Conservation (phyloP, 2,797 vertebrate genomes). For the Naso thynnoides region DNA sequence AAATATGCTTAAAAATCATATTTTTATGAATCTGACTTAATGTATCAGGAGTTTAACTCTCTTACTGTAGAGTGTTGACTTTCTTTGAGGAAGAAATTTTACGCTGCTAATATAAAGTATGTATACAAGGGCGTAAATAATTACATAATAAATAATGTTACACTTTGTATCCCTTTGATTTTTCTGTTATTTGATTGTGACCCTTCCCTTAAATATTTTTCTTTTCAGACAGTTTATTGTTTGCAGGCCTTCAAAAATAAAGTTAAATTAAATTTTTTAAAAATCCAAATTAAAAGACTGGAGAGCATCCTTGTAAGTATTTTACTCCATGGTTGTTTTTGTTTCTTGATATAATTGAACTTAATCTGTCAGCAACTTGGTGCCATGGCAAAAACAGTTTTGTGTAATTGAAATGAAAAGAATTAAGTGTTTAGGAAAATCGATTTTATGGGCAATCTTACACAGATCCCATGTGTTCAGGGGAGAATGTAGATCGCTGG, state of each 20-base stretch:
- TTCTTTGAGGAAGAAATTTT: background rate
- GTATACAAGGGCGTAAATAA: background rate
- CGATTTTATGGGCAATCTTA: conserved; percentile 31
- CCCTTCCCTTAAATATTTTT: background rate
- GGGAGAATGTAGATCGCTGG: conserved; percentile 18
- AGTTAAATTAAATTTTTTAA: background rate
- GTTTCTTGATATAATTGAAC: conserved; percentile 10
- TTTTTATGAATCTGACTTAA: background rate
- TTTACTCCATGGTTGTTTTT: background rate
- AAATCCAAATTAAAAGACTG: background rate
- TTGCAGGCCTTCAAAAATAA: background rate
- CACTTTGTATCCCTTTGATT: background rate
- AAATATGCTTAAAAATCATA: background rate
- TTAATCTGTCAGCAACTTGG: conserved; percentile 27
- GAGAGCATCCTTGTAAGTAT: background rate
- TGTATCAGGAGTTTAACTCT: background rate
- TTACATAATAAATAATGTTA: too few relatives aligned
- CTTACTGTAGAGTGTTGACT: background rate
- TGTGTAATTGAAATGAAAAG: conserved; percentile 32
- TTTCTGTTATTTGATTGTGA: background rate
- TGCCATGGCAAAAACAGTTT: conserved; percentile 25
- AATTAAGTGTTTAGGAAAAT: conserved; percentile 58
- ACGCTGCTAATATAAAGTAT: background rate
- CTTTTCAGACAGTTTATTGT: background rate
- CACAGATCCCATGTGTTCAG: conserved; percentile 43